Conservation (phyloP, 2,888 invertebrate genomes). For the Diadegma fenestrale region DNA sequence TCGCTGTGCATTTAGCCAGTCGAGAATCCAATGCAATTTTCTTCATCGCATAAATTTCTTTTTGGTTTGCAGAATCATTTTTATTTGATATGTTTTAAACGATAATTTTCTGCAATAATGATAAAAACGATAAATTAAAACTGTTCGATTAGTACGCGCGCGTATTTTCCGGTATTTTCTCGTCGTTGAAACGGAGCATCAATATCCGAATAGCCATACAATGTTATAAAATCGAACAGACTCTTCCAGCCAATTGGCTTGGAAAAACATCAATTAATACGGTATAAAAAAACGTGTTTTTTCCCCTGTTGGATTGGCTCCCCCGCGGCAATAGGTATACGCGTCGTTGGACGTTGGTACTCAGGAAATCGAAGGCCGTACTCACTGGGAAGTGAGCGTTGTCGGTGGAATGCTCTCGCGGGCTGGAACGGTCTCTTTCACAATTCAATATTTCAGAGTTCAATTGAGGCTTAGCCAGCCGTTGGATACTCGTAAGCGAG, state of each 20-base stretch:
- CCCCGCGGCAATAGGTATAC: constrained; percentile 81
- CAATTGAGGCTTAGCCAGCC: constrained; percentile 90
- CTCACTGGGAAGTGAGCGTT: constrained; percentile 92
- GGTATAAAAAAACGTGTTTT: not conserved
- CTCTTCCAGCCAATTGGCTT: not conserved
- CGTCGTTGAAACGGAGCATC: not conserved
- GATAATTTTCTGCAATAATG: not conserved
- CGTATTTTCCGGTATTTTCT: not conserved
- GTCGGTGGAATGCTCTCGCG: constrained; percentile 89
- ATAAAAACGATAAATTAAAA: not conserved
- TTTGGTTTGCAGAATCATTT: not conserved
- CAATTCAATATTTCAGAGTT: constrained; percentile 91
- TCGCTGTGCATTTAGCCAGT: not conserved
- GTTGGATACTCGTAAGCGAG: constrained; percentile 91
- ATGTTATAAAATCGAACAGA: not conserved
- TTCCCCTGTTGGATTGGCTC: not conserved
- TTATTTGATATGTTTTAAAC: too few species aligned
- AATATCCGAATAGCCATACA: not conserved
- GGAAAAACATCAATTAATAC: not conserved
- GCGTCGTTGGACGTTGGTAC: constrained; percentile 92
- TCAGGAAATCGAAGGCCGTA: constrained; percentile 91
- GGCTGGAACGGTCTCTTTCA: constrained; percentile 91
- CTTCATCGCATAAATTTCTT: too few species aligned
- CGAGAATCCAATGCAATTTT: too few species aligned
- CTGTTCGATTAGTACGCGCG: not conserved